Base-by-base conservation (phyloP, 2,797 vertebrate genomes). In the Anguilla pacifica region DNA sequence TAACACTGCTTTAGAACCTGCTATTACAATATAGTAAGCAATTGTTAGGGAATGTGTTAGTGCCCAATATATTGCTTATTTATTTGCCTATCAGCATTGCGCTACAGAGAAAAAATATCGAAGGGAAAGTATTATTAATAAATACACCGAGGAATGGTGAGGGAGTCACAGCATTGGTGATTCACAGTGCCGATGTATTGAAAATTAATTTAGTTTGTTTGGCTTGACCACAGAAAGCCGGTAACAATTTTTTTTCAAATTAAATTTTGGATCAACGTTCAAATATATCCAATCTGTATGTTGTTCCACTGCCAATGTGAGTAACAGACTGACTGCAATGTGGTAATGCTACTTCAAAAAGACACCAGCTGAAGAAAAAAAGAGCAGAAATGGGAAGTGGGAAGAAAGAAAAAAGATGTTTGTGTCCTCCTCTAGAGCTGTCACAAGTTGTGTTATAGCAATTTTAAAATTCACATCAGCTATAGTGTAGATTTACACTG, bases 401-500 rank as follows among this genome's bases (percentile, higher is more conserved):
- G 57, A 87, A 22, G 67, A 67, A 70, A n/a, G 35, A 28, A 35
- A 64, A 59, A 72, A 22, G 77, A 35, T 9, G 39, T 49, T 84
- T n/a, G 2, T 49, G 46, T 72, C 22, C 70, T 61, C 84, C 81
- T 87, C 82, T 61, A 84, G 64, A 74, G 82, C 67, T 86, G 70
- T 87, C 57, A 88, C 53, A 67, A 77, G 85, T 55, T 85, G 61
- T 88, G 86, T 92, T 90, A 91, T 90, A 91, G 90, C 91, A 93
- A 90, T 92, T 92, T 84, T 85, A 92, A 90, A 86, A 87, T 28
- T 84, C 81, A 39, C 49, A 35, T 84, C 25, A 31, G 22, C 39
- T 3, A 79, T 67, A 49, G 13, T 81, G 9, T 83, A 51, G 57
- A 46, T 61, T 85, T 83, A 55, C 28, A 28, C 64, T 28, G 6